Evolutionary conservation across 2,888 invertebrate species (phyloP).

Genomic region (Agrenia bidenticulata): DNA sequence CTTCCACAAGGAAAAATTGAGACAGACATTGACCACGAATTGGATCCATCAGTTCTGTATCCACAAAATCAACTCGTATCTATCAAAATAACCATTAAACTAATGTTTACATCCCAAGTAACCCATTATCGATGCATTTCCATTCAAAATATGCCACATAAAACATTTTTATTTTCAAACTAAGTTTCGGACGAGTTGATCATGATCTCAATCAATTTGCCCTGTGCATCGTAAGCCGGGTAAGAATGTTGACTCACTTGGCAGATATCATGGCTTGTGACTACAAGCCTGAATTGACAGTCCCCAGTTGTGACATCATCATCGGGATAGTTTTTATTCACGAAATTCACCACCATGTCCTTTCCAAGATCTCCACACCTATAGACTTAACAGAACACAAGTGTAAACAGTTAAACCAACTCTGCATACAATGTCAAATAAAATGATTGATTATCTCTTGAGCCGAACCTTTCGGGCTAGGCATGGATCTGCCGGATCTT

Average conservation of each 20-base stretch:
- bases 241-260: constrained; percentile 41
- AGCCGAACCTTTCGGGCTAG: constrained; percentile 41
- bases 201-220: no score
- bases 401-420: background rate
- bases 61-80: constrained; percentile 53
- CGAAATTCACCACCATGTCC: constrained; percentile 51
- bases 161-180: no score
- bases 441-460: constrained; percentile 2
- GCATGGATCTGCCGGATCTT: constrained; percentile 17
- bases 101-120: background rate
- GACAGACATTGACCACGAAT: constrained; percentile 52
- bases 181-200: no score
- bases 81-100: constrained; percentile 18
- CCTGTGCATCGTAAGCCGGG: no score
- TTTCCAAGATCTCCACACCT: constrained; percentile 51
- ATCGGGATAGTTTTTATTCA: constrained; percentile 49
- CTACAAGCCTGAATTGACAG: constrained; percentile 46
- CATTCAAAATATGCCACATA: no score
- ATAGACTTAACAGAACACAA: constrained; percentile 40
- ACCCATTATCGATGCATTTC: no score
- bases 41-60: constrained; percentile 51
- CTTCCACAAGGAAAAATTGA: constrained; percentile 51
- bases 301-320: constrained; percentile 45
- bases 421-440: no score
- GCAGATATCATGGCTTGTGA: constrained; percentile 48